phyloP scores from a whole-genome alignment of 2,113 vertebrate species.

The Symphodus melops region DNA sequence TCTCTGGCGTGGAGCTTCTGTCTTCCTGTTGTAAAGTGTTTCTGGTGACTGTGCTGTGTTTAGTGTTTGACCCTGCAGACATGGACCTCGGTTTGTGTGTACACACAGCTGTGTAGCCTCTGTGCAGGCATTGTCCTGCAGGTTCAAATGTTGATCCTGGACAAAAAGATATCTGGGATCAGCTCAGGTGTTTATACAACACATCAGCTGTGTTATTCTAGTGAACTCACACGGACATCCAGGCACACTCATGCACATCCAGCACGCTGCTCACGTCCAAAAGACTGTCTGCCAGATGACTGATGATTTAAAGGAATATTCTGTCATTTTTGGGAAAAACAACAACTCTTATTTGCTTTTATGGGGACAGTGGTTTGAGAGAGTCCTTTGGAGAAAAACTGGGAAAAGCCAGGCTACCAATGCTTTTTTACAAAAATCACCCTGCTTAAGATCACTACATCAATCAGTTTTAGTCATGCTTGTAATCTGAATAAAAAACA shows the following conservation, averaged over 20 bases:
- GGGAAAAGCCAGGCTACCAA: no score
- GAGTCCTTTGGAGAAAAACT: no score
- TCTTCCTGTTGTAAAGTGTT: conserved; percentile 63
- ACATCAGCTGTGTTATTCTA: conserved; percentile 69
- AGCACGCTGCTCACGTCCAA: background rate
- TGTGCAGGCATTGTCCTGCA: conserved; percentile 69
- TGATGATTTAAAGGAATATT: conserved; percentile 1
- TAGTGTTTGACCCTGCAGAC: conserved; percentile 54
- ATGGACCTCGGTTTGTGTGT: conserved; percentile 42
- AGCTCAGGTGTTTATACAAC: conserved; percentile 69
- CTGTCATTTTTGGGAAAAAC: background rate
- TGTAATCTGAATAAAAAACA: no score
- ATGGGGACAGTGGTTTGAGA: background rate
- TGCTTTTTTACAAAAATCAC: no score
- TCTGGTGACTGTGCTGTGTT: conserved; percentile 48
- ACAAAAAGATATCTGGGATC: conserved; percentile 67
- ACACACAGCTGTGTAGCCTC: conserved; percentile 73
- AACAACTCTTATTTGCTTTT: background rate
- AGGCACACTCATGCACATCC: conserved; percentile 5
- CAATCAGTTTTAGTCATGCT: no score
- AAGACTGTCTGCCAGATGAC: conserved; percentile 9
- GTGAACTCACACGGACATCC: conserved; percentile 23
- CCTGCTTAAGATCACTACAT: no score
- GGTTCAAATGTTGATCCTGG: conserved; percentile 67
- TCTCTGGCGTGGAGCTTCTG: conserved; percentile 44